Conservation (phyloP, 2,113 vertebrate species). For the Laterallus jamaicensis region DNA sequence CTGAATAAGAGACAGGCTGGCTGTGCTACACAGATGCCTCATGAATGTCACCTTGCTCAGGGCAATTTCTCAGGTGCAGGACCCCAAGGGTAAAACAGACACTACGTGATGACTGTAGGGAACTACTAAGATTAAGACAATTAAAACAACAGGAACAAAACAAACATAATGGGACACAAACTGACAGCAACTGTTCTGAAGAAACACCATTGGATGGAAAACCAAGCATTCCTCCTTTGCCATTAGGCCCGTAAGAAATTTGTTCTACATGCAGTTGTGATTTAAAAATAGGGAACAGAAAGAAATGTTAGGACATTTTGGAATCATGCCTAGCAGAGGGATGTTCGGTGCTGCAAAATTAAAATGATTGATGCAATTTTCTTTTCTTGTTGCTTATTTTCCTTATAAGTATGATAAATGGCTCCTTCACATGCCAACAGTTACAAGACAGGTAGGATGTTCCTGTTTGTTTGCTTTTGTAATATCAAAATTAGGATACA, state of each 20-base stretch:
- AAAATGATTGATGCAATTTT: background rate
- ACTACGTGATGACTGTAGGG: constrained; percentile 9
- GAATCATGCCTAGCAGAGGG: constrained; percentile 45
- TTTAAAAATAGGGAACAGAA: constrained; percentile 46
- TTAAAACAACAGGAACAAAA: constrained; percentile 50
- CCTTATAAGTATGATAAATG: background rate
- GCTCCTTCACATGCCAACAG: background rate
- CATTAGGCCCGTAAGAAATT: constrained; percentile 36
- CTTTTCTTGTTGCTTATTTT: background rate
- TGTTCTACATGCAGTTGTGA: constrained; percentile 37
- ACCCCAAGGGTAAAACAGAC: constrained; percentile 39
- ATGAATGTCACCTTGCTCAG: background rate
- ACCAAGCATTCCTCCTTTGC: constrained; percentile 62
- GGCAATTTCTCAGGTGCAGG: background rate
- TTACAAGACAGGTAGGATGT: background rate
- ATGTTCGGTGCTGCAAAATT: constrained; percentile 11
- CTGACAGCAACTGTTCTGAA: constrained; percentile 66
- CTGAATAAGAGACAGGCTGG: background rate
- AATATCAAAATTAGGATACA: constrained; percentile 27
- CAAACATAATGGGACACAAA: constrained; percentile 67
- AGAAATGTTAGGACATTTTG: constrained; percentile 39
- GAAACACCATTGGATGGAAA: constrained; percentile 73
- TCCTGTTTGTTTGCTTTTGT: constrained; percentile 9
- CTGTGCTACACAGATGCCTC: background rate
- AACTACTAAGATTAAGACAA: constrained; percentile 45